phyloP scores from a whole-genome alignment of 2,113 vertebrate species.

The Etia nguti region DNA sequence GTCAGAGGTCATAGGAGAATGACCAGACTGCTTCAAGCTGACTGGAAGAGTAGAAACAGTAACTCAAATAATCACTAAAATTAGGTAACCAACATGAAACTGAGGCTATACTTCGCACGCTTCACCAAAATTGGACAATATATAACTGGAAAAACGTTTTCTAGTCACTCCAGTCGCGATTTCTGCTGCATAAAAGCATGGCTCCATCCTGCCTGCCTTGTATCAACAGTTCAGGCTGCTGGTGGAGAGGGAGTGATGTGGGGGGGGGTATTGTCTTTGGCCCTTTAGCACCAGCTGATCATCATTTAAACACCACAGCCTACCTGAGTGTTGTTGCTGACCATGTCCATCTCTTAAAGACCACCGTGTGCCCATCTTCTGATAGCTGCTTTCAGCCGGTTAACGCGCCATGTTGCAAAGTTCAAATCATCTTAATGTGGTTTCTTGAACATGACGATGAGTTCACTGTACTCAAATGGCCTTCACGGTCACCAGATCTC shows the following conservation, averaged over 20 bases:
- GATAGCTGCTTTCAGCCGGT: rapidly evolving
- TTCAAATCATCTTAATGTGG: not conserved
- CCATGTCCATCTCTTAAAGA: not conserved
- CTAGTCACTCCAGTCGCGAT: not conserved
- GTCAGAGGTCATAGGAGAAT: not conserved
- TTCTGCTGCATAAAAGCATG: not conserved
- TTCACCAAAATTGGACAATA: not conserved
- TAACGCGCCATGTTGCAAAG: not conserved
- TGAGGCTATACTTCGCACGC: not conserved
- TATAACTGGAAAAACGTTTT: not conserved
- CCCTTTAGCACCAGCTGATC: not conserved
- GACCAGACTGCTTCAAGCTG: not conserved
- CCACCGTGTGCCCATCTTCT: not conserved
- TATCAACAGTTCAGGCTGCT: not conserved
- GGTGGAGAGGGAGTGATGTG: not conserved
- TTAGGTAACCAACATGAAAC: not conserved
- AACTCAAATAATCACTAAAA: not conserved
- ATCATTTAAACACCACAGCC: not conserved
- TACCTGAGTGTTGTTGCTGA: not conserved
- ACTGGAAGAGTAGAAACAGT: not conserved
- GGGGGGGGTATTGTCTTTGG: not conserved
- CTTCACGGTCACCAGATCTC: not conserved
- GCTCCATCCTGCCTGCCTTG: not conserved
- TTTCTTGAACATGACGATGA: not conserved
- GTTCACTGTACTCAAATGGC: not conserved